Conservation (phyloP, 2,113 vertebrate genomes). For the Rutilus rutilus region DNA sequence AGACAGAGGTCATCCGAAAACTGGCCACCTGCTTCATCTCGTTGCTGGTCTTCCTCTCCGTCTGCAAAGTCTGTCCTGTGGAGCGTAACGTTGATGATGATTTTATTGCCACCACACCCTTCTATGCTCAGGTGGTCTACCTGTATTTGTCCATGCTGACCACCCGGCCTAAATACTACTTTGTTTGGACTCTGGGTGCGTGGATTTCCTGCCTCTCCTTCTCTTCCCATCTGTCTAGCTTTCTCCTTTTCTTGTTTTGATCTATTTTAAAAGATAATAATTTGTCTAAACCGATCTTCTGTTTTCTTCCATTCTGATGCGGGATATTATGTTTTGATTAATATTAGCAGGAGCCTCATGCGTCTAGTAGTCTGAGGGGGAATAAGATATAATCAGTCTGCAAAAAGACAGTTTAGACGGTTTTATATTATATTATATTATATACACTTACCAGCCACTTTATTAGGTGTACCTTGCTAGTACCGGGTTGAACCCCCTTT, state of each 20-base stretch:
- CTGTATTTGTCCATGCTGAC: constrained; percentile 90
- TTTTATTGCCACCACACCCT: constrained; percentile 84
- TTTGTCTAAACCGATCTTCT: not conserved
- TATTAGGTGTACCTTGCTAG: too few species aligned
- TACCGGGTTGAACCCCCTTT: too few species aligned
- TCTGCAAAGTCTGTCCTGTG: constrained; percentile 85
- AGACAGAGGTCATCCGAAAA: constrained; percentile 86
- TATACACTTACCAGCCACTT: too few species aligned
- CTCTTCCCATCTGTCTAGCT: not conserved
- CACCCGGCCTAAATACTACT: constrained; percentile 96
- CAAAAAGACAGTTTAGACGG: not conserved
- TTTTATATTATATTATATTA: too few species aligned
- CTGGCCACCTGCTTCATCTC: constrained; percentile 87
- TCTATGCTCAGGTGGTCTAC: constrained; percentile 84
- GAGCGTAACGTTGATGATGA: constrained; percentile 87
- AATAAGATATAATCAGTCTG: not conserved
- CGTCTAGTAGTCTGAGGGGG: not conserved
- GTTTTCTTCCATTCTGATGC: not conserved
- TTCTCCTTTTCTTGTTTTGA: not conserved
- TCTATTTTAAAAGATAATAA: not conserved
- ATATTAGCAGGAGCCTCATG: not conserved
- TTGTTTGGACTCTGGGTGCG: constrained; percentile 94
- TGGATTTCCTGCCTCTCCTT: constrained; percentile 39
- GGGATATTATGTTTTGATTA: not conserved
- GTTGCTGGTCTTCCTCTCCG: constrained; percentile 85